Base-by-base conservation (phyloP, 2,888 invertebrate species). In the Aphidoletes aphidimyza region DNA sequence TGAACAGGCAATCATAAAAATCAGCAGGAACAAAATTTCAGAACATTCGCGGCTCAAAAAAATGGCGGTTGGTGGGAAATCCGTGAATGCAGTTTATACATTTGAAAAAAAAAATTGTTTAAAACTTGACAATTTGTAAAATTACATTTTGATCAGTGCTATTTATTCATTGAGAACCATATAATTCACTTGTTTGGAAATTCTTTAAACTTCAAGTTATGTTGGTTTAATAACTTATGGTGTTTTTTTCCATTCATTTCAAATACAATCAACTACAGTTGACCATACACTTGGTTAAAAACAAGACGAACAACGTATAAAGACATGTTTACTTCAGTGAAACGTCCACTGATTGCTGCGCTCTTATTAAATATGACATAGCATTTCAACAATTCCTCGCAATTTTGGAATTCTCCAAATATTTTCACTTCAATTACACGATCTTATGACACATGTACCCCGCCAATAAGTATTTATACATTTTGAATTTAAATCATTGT, bases 381-480 rank as follows among this genome's bases (percentile, higher is more conserved):
- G 83, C 83, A 83, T 39, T 83, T 42, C 39, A 83, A 11, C 42
- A 14, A 78, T 83, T 83, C 42, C 22, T 83, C 1, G 17, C 83
- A 45, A 45, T 83, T 83, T 83, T 83, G 45, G 45, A 83, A 83
- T 83, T 83, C 83, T 83, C 83, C 83, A 45, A 83, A 83, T 83
- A 26, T 83, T 45, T 83, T 39, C n/a, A 69, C 54, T 54, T 11
- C 6, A n/a, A 22, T 22, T 6, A 54, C 6, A 54, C 22, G n/a
- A 2, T 14, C n/a, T 22, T 5, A 22, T 11, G 17, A 17, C 19
- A 17, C 47, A 14, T n/a, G n/a, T n/a, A n/a, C n/a, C n/a, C n/a
- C n/a, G n/a, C n/a, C n/a, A n/a, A n/a, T n/a, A n/a, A n/a, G n/a
- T n/a, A n/a, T n/a, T n/a, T n/a, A n/a, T n/a, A n/a, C n/a, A n/a